Base-by-base conservation (phyloP, 2,797 vertebrate genomes). In the Silurus lanzhouensis region DNA sequence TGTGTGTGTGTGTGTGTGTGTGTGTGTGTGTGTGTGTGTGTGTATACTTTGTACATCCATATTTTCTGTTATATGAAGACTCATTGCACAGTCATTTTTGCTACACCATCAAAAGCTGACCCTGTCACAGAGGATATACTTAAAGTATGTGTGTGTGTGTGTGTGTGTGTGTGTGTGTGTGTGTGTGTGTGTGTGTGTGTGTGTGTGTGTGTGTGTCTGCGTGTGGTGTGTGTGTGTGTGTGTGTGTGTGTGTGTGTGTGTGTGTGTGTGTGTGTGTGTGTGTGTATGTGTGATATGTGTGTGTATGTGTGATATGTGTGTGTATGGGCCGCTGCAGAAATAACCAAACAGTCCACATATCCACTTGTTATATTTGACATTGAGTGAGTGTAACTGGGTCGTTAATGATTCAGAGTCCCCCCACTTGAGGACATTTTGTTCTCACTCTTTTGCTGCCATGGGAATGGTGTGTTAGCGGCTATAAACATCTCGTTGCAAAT, bases 1-100 rank as follows among this genome's bases (percentile, higher is more conserved):
- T 66, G 85, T 60, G 44, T 77, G 85, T 85, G 79, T 68, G 68
- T 87, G 58, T 68, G 27, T 85, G 22, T 52, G 20, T 72, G n/a
- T 64, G 38, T 71, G 57, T 82, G 71, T 68, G 61, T 63, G 44
- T 13, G 48, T 6, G 25, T 58, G 52, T 68, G 61, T 76, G 79
- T 64, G 79, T 6, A 71, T 75, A 52, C 22, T 64, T 64, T 81
- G 60, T 81, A n/a, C 70, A 58, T 48, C 31, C 20, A 55, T 83
- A 68, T 71, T 70, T 8, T 63, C 12, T 55, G 14, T 63, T 68
- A 52, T 75, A 61, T 76, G 75, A 67, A 85, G 70, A 85, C 25
- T 27, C 3, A 15, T 81, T 57, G 52, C 13, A 44, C 60, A 25
- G 22, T 27, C 14, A 46, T 17, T 78, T 67, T 78, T 70, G 38